Evolutionary conservation across 2,797 vertebrate species (phyloP).

Genomic region (Apogon hyalosoma): DNA sequence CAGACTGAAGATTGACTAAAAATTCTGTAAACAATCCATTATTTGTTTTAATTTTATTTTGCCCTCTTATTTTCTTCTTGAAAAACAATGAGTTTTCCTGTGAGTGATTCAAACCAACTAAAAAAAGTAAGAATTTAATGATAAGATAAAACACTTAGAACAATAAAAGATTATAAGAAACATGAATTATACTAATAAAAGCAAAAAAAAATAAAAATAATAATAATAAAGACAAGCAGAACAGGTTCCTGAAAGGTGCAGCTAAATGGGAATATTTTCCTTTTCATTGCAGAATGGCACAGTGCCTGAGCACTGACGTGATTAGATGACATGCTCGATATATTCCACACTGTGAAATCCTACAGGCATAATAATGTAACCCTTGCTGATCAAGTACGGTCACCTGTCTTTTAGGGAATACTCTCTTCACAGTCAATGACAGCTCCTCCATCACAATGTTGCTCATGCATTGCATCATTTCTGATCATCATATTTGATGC

Average conservation of each 20-base stretch:
- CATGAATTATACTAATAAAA: too few relatives aligned
- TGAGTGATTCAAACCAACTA: too few relatives aligned
- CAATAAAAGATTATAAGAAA: too few relatives aligned
- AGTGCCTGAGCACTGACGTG: not conserved
- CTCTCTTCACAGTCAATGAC: slow-evolving; percentile 33
- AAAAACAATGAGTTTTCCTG: too few relatives aligned
- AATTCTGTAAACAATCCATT: too few relatives aligned
- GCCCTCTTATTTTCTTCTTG: too few relatives aligned
- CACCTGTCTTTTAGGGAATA: slow-evolving; percentile 15
- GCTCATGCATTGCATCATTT: slow-evolving; percentile 56
- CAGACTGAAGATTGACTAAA: too few relatives aligned
- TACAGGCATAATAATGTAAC: not conserved
- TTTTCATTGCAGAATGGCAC: not conserved
- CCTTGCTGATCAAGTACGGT: slow-evolving; percentile 18
- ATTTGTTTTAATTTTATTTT: too few relatives aligned
- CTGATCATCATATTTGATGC: slow-evolving; percentile 31
- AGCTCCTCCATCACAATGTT: slow-evolving; percentile 22
- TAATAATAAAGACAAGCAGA: too few relatives aligned
- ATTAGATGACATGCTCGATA: slow-evolving; percentile 4
- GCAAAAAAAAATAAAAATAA: too few relatives aligned
- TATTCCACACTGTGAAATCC: slow-evolving; percentile 5
- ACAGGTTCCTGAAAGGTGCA: not conserved
- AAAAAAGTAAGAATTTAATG: too few relatives aligned
- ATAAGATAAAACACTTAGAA: too few relatives aligned
- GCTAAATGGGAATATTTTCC: not conserved